A percentile compares a stretch with the other conserved stretches of the same genome.
These are phyloP conservation scores for Hirtodrosophila histrioides DNA, from an alignment of 2,888 invertebrate genomes.

Conservation along the genomic window DNA sequence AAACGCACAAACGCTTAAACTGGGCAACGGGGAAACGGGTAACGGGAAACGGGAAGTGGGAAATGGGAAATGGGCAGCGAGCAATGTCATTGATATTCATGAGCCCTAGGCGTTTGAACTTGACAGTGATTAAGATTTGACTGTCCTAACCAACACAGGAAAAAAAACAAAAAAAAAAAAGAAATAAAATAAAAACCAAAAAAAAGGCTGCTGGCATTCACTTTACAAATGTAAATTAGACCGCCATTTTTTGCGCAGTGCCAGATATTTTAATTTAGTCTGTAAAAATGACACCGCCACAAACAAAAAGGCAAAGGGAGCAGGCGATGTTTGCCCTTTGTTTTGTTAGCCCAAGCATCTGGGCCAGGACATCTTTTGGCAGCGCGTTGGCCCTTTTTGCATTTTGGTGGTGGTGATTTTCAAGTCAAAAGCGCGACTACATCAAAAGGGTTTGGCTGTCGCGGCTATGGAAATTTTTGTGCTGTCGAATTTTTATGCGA, in stretches of 20 bases:
- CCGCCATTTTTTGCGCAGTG: constrained; percentile 63
- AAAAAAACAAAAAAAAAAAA: constrained; percentile 11
- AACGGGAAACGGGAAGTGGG: neutral
- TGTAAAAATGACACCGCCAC: constrained; percentile 81
- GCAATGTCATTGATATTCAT: constrained; percentile 80
- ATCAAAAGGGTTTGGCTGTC: constrained; percentile 73
- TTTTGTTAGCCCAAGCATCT: constrained; percentile 69
- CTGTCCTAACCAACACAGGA: constrained; percentile 47
- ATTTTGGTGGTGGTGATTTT: constrained; percentile 62
- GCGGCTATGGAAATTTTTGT: constrained; percentile 74
- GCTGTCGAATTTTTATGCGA: constrained; percentile 78
- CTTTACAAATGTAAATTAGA: constrained; percentile 81
- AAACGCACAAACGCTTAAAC: constrained; percentile 41
- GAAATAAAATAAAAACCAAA: neutral
- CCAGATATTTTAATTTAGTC: constrained; percentile 81
- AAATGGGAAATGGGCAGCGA: neutral
- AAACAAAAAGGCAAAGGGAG: constrained; percentile 61
- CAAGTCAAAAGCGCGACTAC: constrained; percentile 70
- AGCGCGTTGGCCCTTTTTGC: constrained; percentile 3
- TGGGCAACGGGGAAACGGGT: neutral
- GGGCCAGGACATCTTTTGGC: constrained; percentile 51
- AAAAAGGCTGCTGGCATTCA: constrained; percentile 67
- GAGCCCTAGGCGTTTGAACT: constrained; percentile 77
- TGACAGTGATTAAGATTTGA: constrained; percentile 81
- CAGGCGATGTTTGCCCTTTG: constrained; percentile 60